Base-by-base conservation (phyloP, 2,797 vertebrate species). In the Sarcophilus harrisii region DNA sequence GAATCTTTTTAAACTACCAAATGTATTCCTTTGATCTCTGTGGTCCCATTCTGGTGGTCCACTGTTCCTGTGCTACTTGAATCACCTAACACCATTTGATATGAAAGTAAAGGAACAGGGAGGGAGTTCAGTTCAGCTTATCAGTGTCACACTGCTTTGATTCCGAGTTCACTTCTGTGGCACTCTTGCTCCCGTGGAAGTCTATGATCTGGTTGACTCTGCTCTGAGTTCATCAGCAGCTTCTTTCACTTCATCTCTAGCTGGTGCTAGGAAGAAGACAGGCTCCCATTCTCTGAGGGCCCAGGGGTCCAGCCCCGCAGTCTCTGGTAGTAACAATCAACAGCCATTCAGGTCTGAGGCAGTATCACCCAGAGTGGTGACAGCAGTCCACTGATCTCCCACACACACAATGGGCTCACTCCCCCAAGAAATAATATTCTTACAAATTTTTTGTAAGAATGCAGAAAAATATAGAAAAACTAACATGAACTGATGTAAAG, bases 141-240 rank as follows among this genome's bases (percentile, higher is more conserved):
- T 99, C 99, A 96, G 97, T 97, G 59, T 99, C 98, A 0, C 97
- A 98, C 12, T 98, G 98, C 91, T 98, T 98, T 91, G 98, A 95
- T 93, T 99, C 99, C 24, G 96, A 18, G 45, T 98, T 98, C 91
- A 94, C 96, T 94, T 99, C 99, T 30, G 98, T 98, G 29, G 98
- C 24, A 28, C 98, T 98, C 95, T 89, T 99, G 57, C 98, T 98
- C 95, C 99, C 99, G 89, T 99, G 98, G 97, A 98, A 99, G 38
- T 99, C 99, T 98, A 99, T 99, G 97, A 99, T 99, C 6, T 99
- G 98, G 96, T 99, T 99, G 99, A 99, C 99, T 92, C 99, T 98
- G 99, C 97, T 99, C 99, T 0, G 99, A 99, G 97, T 99, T 99
- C 98, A 99, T 98, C 94, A 99, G 99, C 97, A 99, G 98, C 96